Base-by-base conservation (phyloP, 2,113 vertebrate genomes). In the Vimba vimba region DNA sequence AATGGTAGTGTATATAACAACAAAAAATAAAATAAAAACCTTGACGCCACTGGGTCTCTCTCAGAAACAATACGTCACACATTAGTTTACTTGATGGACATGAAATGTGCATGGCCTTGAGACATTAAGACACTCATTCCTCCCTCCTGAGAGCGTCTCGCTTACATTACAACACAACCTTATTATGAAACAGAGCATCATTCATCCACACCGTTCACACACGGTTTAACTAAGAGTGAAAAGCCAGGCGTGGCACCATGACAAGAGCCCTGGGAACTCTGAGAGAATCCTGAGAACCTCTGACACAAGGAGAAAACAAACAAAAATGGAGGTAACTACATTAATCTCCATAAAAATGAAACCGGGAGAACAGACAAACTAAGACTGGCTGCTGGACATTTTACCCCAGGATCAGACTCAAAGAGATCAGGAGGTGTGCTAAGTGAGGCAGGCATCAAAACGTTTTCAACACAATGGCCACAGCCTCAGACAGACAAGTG, bases 331-430 rank as follows among this genome's bases (percentile, higher is more conserved):
- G 30, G 25, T 9, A 71, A 71, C 15, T 13, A 8, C 33, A 69
- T 82, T 36, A 68, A 52, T 64, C 78, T 64, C 59, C 15, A 25
- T 45, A 45, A 52, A 66, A 30, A 68, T 57, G 7, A 64, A 23
- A 55, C 17, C 4, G 84, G 82, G 79, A 52, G 90, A 45, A 50
- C 47, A 69, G 78, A 79, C 59, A 60, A 25, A 79, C 17, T 57
- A 45, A 85, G 62, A 45, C 25, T 27, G 73, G 57, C 62, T 10
- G 79, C 52, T 82, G 86, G 83, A 84, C 25, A 30, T 73, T 79
- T 89, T 39, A 89, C 85, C 88, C 86, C 86, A 79, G 64, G 77
- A 59, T 23, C 69, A 85, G 52, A 17, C 73, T 82, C 69, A 81
- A 5, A 85, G 47, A 52, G 80, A 86, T 87, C 82, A 84, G 82